Evolutionary conservation across 1,140 invertebrate genomes (phyloP).

Genomic region (Planococcus citri): DNA sequence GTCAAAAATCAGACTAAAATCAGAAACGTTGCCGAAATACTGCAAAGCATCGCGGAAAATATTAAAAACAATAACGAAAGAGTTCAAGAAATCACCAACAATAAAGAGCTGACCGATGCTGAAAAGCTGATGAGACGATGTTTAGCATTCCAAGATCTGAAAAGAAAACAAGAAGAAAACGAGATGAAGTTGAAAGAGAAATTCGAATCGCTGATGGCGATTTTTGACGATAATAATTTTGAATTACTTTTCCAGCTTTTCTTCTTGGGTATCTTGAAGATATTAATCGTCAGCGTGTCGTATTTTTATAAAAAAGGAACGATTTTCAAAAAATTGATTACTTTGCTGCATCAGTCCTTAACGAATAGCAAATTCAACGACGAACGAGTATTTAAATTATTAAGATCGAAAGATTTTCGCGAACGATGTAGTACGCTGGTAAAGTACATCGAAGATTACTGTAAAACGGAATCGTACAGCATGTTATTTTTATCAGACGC

Average conservation of each 20-base stretch:
- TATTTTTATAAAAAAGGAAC: slow-evolving; percentile 1
- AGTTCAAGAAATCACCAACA: not conserved
- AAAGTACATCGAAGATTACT: not conserved
- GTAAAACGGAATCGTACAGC: not conserved
- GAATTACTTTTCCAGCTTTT: slow-evolving; percentile 3
- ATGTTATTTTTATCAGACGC: not conserved
- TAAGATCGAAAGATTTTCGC: not conserved
- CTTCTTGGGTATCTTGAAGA: not conserved
- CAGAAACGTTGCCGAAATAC: not conserved
- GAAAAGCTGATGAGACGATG: not conserved
- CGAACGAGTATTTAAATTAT: not conserved
- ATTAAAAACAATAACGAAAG: not conserved
- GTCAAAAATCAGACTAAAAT: not conserved
- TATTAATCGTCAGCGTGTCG: not conserved
- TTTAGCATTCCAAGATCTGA: not conserved
- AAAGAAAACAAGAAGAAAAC: not conserved
- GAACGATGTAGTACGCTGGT: not conserved
- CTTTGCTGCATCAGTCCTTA: not conserved
- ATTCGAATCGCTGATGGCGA: not conserved
- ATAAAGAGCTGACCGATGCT: not conserved
- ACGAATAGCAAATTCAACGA: not conserved
- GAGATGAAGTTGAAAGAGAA: not conserved
- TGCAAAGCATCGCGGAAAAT: not conserved
- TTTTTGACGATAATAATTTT: not conserved
- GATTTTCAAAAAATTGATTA: not conserved